A percentile compares a stretch with the other conserved stretches of the same genome.
These are phyloP conservation scores for Apotomis capreana DNA, from an alignment of 2,888 invertebrate species.

Conservation along the genomic window DNA sequence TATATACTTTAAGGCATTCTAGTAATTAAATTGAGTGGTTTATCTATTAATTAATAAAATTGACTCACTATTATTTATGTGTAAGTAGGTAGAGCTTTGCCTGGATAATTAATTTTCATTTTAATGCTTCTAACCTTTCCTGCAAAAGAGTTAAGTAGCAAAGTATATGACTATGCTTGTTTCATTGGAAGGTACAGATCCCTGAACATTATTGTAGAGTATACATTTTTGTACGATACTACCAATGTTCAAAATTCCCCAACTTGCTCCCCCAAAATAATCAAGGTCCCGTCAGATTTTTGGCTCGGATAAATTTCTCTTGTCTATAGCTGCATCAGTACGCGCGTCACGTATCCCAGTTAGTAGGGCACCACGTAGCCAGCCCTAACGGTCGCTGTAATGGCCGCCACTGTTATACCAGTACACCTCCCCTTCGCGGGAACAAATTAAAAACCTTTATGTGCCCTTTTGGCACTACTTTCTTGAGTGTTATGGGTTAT, in stretches of 20 bases:
- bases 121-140: too few species aligned
- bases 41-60: too few species aligned
- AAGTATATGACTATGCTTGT: too few species aligned
- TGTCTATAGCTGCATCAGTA: conserved; percentile 54
- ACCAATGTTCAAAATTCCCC: background rate
- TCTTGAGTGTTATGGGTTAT: conserved; percentile 51
- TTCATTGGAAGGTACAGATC: too few species aligned
- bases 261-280: conserved; percentile 25
- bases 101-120: too few species aligned
- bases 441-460: conserved; percentile 78
- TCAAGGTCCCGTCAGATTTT: conserved; percentile 34
- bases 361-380: conserved; percentile 78
- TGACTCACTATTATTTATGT: too few species aligned
- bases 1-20: too few species aligned
- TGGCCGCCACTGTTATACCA: conserved; percentile 70
- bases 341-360: conserved; percentile 72
- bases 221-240: background rate
- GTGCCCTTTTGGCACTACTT: conserved; percentile 54
- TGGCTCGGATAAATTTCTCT: conserved; percentile 49
- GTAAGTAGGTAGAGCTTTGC: too few species aligned
- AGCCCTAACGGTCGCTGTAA: conserved; percentile 75
- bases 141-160: too few species aligned
- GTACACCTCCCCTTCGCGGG: conserved; percentile 60
- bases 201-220: too few species aligned
- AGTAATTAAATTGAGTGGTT: too few species aligned